phyloP scores from a whole-genome alignment of 1,140 invertebrate species.

The Eubasilissa regina region DNA sequence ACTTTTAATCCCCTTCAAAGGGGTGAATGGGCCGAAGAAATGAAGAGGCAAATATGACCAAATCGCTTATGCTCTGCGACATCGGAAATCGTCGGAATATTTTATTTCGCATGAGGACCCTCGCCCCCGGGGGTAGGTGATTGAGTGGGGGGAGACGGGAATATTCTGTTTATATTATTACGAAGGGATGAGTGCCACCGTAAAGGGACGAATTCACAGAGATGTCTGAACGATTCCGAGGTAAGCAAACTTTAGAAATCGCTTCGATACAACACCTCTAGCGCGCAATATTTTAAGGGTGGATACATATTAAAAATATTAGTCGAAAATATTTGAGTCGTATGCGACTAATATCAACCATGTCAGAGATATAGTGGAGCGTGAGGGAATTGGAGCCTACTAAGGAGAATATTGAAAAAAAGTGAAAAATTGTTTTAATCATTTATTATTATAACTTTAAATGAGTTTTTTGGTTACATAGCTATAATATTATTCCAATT shows the following conservation, averaged over 20 bases:
- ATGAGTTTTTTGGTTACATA: too few relatives aligned
- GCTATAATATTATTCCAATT: too few relatives aligned
- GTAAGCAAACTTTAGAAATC: conserved; percentile 8
- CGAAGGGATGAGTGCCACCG: background rate
- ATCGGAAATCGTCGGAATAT: conserved; percentile 25
- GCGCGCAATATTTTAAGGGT: too few relatives aligned
- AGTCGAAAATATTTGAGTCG: too few relatives aligned
- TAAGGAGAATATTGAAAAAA: too few relatives aligned
- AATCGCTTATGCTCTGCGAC: conserved; percentile 28
- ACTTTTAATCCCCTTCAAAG: conserved; percentile 24
- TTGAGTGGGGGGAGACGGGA: background rate
- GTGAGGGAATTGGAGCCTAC: too few relatives aligned
- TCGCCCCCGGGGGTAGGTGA: background rate
- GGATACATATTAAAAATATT: too few relatives aligned
- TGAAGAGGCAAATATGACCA: conserved; percentile 34
- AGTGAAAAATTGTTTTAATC: too few relatives aligned
- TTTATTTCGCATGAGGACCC: conserved; percentile 18
- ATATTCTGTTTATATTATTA: conserved; percentile 31
- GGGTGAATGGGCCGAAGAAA: conserved; percentile 1
- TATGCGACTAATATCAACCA: too few relatives aligned
- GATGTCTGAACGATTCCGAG: background rate
- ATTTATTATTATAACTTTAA: too few relatives aligned
- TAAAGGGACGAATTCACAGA: conserved; percentile 12
- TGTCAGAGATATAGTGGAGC: too few relatives aligned
- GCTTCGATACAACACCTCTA: too few relatives aligned